Base-by-base conservation (phyloP, 2,888 invertebrate species). In the Chrysolina haemoptera region DNA sequence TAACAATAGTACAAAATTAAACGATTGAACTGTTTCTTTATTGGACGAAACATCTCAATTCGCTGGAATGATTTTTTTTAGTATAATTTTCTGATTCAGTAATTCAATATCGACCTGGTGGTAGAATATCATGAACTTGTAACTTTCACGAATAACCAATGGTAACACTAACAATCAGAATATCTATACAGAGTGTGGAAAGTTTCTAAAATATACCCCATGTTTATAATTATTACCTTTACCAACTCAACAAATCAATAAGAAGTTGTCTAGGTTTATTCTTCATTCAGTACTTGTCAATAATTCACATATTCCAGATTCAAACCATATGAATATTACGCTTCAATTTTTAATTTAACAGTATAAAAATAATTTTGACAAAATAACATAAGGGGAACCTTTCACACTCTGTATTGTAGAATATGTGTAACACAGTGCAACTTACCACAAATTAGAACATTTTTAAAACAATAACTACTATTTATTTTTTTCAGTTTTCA, bases 401-500 rank as follows among this genome's bases (percentile, higher is more conserved):
- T 20, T 53, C 20, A 53, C 18, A 53, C 18, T 53, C 20, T 53
- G 18, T 53, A 53, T 20, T 16, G 11, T 50, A 5, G 53, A 11
- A 66, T 46, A 27, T 27, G 35, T 67, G 67, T 70, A 40, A 68
- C 40, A 46, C 69, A 68, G 40, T 71, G 64, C 72, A 35, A 76
- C 14, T 67, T 71, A 76, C 70, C 76, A 74, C 73, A 35, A 64
- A 71, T 66, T 64, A 43, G 18, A 22, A 73, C 41, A 62, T 68
- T 64, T 71, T 63, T 68, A 46, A 63, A 74, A 63, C 68, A 77
- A 69, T 77, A 74, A 77, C 76, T 75, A 74, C 74, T 77, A 71
- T 76, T 78, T 73, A 77, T 53, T 73, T 80, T 3, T 70, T 72
- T 55, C 14, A 68, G 27, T 72, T 76, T 63, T 27, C 41, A 75